These are phyloP conservation scores for Melanotaenia trifasciata DNA, from an alignment of 2,797 vertebrate species.

Conservation along the genomic window DNA sequence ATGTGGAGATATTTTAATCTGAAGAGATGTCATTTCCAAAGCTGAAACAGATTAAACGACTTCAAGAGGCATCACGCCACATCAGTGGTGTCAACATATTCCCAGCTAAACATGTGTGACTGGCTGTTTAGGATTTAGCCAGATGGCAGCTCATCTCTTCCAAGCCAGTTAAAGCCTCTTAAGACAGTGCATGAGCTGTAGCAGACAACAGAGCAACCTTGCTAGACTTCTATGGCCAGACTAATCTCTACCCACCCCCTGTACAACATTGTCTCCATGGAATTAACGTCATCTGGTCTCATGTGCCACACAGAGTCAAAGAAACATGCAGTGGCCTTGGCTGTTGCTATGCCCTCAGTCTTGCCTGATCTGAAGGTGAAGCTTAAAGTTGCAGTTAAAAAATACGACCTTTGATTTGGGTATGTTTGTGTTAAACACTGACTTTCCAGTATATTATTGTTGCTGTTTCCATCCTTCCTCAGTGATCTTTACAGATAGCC, in stretches of 20 bases:
- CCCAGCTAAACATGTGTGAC: slow-evolving; percentile 29
- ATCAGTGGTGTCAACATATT: slow-evolving; percentile 36
- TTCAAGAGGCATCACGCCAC: slow-evolving; percentile 24
- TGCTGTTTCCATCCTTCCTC: slow-evolving; percentile 5
- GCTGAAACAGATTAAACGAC: slow-evolving; percentile 2
- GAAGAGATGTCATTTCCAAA: background rate
- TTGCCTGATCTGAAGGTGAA: slow-evolving; percentile 20
- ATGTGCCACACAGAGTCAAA: slow-evolving; percentile 33
- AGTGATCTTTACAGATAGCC: slow-evolving; percentile 5
- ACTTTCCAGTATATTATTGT: background rate
- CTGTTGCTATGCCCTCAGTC: slow-evolving; percentile 54
- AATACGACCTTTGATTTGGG: background rate
- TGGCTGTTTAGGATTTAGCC: slow-evolving; percentile 56
- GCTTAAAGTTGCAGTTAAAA: slow-evolving; percentile 24
- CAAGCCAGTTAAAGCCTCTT: slow-evolving; percentile 77
- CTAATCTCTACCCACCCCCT: slow-evolving; percentile 57
- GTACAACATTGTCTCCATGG: slow-evolving; percentile 46
- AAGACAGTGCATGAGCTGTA: slow-evolving; percentile 57
- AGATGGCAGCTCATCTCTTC: slow-evolving; percentile 77
- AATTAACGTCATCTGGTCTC: slow-evolving; percentile 57
- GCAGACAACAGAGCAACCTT: slow-evolving; percentile 68
- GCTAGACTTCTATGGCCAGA: slow-evolving; percentile 44
- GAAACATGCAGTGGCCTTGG: slow-evolving; percentile 39
- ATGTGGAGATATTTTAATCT: background rate
- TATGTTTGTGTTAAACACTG: background rate